Evolutionary conservation across 2,888 invertebrate genomes (phyloP).

Genomic region (Lasioglossum calceatum): DNA sequence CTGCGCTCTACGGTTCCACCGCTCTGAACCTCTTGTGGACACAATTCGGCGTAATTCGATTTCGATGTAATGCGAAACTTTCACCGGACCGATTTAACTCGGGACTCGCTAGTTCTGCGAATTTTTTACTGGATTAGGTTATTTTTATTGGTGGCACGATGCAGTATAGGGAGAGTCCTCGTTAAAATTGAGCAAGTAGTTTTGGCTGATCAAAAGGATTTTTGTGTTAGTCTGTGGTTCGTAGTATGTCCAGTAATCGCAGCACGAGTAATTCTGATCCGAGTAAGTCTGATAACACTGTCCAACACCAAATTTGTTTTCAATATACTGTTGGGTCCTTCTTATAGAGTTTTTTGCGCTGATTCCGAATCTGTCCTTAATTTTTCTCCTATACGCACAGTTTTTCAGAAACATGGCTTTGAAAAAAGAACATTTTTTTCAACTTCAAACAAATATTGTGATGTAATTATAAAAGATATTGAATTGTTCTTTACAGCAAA

Average conservation of each 20-base stretch:
- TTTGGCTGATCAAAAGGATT: background rate
- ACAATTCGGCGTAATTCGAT: constrained; percentile 4
- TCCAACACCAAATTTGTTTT: too few species aligned
- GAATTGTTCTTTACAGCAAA: too few species aligned
- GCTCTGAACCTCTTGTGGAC: background rate
- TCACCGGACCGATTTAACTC: background rate
- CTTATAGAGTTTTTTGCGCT: too few species aligned
- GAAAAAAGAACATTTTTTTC: too few species aligned
- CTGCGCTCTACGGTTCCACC: background rate
- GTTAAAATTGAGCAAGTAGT: background rate
- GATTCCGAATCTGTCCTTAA: too few species aligned
- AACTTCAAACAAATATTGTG: too few species aligned
- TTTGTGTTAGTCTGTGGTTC: background rate
- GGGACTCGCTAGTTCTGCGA: background rate
- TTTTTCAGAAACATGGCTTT: too few species aligned
- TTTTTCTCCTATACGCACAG: too few species aligned
- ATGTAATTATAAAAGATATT: too few species aligned
- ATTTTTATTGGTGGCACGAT: background rate
- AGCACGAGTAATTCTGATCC: background rate
- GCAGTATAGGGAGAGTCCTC: background rate
- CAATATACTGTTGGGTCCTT: too few species aligned
- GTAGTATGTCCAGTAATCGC: background rate
- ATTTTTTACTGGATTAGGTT: background rate
- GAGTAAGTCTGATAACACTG: too few species aligned
- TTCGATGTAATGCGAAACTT: constrained; percentile 11